phyloP scores from a whole-genome alignment of 2,113 vertebrate species.

The Plotosus lineatus region DNA sequence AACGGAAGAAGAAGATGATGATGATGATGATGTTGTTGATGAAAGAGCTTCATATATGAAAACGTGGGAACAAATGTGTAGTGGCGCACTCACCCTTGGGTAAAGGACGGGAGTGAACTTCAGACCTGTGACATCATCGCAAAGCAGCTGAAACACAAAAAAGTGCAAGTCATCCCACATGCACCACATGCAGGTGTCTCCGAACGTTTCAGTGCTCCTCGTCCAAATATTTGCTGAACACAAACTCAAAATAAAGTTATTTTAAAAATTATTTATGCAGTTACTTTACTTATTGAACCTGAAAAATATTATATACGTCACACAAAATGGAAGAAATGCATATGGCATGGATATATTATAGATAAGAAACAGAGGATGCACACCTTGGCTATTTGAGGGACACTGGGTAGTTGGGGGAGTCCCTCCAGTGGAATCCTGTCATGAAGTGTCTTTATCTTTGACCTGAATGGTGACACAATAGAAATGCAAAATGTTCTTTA shows the following conservation, averaged over 20 bases:
- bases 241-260: background rate
- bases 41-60: background rate
- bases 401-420: constrained; percentile 89
- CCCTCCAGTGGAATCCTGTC: constrained; percentile 94
- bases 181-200: background rate
- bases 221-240: background rate
- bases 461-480: constrained; percentile 69
- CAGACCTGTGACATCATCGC: constrained; percentile 87
- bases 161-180: too few relatives aligned
- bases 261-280: background rate
- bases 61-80: background rate
- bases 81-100: constrained; percentile 83
- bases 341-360: too few relatives aligned
- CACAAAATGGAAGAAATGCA: too few relatives aligned
- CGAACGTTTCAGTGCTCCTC: background rate
- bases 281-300: background rate
- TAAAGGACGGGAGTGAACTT: constrained; percentile 93
- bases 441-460: constrained; percentile 86
- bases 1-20: too few relatives aligned
- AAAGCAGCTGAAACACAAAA: constrained; percentile 81
- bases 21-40: too few relatives aligned
- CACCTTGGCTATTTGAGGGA: constrained; percentile 96
- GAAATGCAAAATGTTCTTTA: background rate
- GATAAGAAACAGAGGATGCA: constrained; percentile 30
- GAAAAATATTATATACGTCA: too few relatives aligned